Conservation (phyloP, 2,888 invertebrate species). For the Sceliomorpha sp. region DNA sequence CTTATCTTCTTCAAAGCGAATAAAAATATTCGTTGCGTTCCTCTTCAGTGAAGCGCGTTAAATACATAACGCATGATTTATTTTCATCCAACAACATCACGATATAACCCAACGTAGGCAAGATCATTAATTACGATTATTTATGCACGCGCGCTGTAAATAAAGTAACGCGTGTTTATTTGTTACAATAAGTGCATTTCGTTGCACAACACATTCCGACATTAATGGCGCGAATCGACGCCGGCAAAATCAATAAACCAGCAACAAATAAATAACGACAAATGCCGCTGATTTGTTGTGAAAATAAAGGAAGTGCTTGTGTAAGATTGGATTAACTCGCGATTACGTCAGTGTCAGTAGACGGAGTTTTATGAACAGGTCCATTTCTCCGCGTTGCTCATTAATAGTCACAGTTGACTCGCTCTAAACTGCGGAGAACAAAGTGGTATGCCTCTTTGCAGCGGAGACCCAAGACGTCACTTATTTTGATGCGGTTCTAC, state of each 20-base stretch:
- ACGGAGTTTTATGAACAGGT: not conserved
- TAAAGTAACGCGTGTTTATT: not conserved
- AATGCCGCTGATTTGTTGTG: not conserved
- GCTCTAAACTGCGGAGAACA: conserved; percentile 15
- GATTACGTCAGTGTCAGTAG: conserved; percentile 6
- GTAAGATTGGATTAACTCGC: conserved; percentile 13
- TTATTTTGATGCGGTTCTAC: conserved; percentile 32
- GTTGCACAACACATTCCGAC: not conserved
- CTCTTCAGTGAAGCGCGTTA: no score
- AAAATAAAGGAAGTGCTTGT: not conserved
- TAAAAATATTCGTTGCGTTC: no score
- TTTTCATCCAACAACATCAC: not conserved
- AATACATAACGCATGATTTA: not conserved
- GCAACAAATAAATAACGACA: conserved; percentile 7
- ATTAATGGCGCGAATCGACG: conserved; percentile 11
- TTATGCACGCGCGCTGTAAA: not conserved
- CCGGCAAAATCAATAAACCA: conserved; percentile 7
- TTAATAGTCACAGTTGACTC: conserved; percentile 16
- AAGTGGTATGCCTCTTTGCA: conserved; percentile 3
- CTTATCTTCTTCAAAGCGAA: no score
- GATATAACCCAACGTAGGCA: not conserved
- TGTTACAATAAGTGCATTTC: not conserved
- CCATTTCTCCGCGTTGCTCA: conserved; percentile 5
- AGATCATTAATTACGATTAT: conserved; percentile 14
- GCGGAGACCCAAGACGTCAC: conserved; percentile 9